Conservation (phyloP, 2,113 vertebrate species). For the Chelonoidis abingdonii region DNA sequence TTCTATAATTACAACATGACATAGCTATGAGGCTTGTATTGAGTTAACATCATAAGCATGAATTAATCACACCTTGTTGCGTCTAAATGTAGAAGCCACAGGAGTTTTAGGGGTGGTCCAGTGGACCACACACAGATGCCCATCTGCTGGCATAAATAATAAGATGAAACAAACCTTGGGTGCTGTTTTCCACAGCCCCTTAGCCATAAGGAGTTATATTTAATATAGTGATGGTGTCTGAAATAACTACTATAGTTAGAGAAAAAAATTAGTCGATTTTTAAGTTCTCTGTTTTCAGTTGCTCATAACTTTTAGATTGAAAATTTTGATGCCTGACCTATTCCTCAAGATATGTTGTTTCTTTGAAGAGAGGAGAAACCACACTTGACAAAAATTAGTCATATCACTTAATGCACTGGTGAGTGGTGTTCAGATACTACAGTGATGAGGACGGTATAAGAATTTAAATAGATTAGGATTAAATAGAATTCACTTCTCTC, state of each 20-base stretch:
- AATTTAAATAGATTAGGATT: not conserved
- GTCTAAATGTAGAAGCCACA: not conserved
- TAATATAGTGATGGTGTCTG: not conserved
- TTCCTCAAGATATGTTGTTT: not conserved
- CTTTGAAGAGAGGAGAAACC: not conserved
- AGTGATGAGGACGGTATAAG: not conserved
- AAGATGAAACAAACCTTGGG: not conserved
- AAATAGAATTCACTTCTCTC: not conserved
- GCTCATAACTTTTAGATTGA: not conserved
- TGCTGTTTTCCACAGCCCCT: not conserved
- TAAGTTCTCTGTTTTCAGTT: not conserved
- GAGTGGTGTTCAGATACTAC: not conserved
- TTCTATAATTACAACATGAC: not conserved
- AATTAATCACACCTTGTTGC: not conserved
- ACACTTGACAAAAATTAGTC: not conserved
- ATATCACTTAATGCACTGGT: not conserved
- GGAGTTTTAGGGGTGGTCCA: not conserved
- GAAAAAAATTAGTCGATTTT: not conserved
- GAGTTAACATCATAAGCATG: fast-evolving
- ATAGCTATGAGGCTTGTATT: not conserved
- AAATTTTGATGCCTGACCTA: not conserved
- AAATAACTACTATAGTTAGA: not conserved
- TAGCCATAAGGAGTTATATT: not conserved
- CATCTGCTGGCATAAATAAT: not conserved
- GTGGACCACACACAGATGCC: not conserved